phyloP scores from a whole-genome alignment of 2,797 vertebrate genomes.

The Chrysocyon brachyurus region DNA sequence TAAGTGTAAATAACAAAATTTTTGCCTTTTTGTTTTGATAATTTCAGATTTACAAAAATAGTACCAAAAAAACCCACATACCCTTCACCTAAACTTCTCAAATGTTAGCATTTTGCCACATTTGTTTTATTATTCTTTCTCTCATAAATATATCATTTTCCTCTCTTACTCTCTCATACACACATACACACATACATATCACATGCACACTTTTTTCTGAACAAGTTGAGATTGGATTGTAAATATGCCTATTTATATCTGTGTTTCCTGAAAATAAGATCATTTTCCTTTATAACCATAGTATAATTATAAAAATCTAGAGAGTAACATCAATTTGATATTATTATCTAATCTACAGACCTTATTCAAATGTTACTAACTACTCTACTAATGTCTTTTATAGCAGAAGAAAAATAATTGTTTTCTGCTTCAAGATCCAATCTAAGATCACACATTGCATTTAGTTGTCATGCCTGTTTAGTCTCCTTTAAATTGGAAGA shows the following conservation, averaged over 20 bases:
- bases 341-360: not conserved
- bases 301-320: slow-evolving; percentile 18
- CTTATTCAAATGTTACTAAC: not conserved
- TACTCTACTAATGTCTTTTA: not conserved
- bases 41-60: slow-evolving; percentile 27
- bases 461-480: not conserved
- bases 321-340: not conserved
- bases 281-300: slow-evolving; percentile 22
- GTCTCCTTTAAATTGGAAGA: not conserved
- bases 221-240: not conserved
- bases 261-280: slow-evolving; percentile 10
- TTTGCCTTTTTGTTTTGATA: slow-evolving; percentile 26
- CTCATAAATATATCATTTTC: not conserved
- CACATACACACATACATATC: not conserved
- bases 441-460: not conserved
- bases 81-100: not conserved
- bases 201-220: not conserved
- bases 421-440: not conserved
- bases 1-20: not conserved
- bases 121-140: not conserved
- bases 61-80: not conserved
- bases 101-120: not conserved
- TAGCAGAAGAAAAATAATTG: not conserved
- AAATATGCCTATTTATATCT: not conserved
- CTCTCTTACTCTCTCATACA: not conserved